phyloP scores from a whole-genome alignment of 2,797 vertebrate genomes.

The Macrochelys suwanniensis region DNA sequence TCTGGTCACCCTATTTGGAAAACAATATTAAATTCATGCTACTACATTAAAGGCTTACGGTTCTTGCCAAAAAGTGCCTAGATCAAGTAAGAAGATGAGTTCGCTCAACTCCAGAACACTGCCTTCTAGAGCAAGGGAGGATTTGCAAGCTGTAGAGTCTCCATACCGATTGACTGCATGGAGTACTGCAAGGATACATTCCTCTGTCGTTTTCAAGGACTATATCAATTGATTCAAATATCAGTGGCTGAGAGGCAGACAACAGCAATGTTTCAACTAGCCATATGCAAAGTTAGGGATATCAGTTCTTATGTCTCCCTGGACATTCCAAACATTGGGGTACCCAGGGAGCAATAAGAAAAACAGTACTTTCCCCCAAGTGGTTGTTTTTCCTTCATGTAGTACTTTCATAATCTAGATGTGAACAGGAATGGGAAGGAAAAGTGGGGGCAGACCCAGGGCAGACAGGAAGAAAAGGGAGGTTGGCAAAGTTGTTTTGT shows the following conservation, averaged over 20 bases:
- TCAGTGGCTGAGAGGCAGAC: background rate
- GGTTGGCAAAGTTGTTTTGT: background rate
- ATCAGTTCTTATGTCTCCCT: background rate
- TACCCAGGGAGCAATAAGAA: background rate
- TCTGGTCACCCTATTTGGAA: background rate
- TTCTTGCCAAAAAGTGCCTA: background rate
- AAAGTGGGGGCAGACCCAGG: background rate
- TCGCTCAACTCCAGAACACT: background rate
- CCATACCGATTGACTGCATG: background rate
- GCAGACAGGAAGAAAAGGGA: background rate
- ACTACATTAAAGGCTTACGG: background rate
- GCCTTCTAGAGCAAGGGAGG: background rate
- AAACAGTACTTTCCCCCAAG: background rate
- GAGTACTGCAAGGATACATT: background rate
- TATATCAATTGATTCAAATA: background rate
- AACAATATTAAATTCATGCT: accelerated
- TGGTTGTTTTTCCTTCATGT: background rate
- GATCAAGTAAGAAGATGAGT: background rate
- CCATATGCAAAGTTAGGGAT: background rate
- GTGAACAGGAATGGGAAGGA: background rate
- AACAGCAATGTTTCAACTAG: background rate
- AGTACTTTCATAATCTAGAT: background rate
- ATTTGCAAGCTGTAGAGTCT: background rate
- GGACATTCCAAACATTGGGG: accelerated
- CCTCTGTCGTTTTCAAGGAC: background rate